A percentile compares a stretch with the other conserved stretches of the same genome.
phyloP scores from a whole-genome alignment of 2,113 vertebrate genomes.

The Pristiophorus japonicus region DNA sequence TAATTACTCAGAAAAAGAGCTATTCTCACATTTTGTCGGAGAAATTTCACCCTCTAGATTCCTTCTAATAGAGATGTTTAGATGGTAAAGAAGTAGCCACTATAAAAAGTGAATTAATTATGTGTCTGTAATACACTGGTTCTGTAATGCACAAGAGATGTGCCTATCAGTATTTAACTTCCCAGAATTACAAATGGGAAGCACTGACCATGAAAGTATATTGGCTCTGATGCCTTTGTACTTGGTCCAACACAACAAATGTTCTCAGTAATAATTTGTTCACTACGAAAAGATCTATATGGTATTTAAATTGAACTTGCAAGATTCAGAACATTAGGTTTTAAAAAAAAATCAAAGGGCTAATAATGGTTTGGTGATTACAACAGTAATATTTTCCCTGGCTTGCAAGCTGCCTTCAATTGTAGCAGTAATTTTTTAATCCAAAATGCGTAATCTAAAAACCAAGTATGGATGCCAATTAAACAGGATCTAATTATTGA shows the following conservation, averaged over 20 bases:
- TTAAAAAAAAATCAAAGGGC: slow-evolving; percentile 28
- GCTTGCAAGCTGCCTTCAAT: not conserved
- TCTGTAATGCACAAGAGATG: slow-evolving; percentile 53
- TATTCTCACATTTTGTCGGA: not conserved
- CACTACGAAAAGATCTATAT: slow-evolving; percentile 39
- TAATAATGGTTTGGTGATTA: not conserved
- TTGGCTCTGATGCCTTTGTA: slow-evolving; percentile 48
- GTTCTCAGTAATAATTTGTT: slow-evolving; percentile 43
- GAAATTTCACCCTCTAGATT: not conserved
- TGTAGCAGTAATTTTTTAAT: not conserved
- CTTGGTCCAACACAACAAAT: slow-evolving; percentile 41
- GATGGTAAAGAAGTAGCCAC: not conserved
- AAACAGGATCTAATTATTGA: not conserved
- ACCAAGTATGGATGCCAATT: not conserved
- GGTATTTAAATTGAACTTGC: slow-evolving; percentile 42
- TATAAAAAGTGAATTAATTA: slow-evolving; percentile 27
- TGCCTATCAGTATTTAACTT: slow-evolving; percentile 60
- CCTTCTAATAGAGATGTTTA: not conserved
- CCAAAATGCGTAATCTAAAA: not conserved
- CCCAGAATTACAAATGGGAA: slow-evolving; percentile 62
- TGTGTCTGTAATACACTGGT: not conserved
- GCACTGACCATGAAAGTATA: slow-evolving; percentile 52
- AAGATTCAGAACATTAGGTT: slow-evolving; percentile 34
- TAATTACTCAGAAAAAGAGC: not conserved
- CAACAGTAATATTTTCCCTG: not conserved